Base-by-base conservation (phyloP, 2,797 vertebrate genomes). In the Xenopus petersii region DNA sequence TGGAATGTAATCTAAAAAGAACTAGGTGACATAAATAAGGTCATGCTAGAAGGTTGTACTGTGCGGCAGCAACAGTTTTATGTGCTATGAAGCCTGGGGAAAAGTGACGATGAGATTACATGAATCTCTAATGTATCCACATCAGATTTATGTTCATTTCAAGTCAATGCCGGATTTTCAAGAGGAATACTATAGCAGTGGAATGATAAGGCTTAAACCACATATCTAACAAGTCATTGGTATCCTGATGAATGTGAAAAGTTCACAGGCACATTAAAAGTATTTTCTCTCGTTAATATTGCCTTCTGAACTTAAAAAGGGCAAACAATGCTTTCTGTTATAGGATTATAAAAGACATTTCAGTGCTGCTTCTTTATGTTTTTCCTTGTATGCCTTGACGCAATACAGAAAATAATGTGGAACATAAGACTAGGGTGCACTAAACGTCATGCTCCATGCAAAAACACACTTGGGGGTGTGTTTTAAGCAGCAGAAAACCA, bases 81-180 rank as follows among this genome's bases (percentile, higher is more conserved):
- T 77, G 49, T 58, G 59, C 75, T 68, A 65, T 48, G 63, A 62
- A 77, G 75, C 75, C 70, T 56, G 13, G 16, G 70, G 75, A 70
- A 77, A 68, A 77, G 70, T 64, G 70, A 73, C 73, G 70, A 77
- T 77, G 75, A 77, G 75, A 77, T 77, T 77, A 73, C 70, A 77
- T 77, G 70, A 77, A 77, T 73, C 70, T 77, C 70, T 77, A 77
- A 77, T 77, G 75, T 73, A 73, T 68, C 70, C 59, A 77, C 75
- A 68, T 77, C 48, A 77, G 75, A 77, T 77, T 77, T 77, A 77
- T 68, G 75, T 72, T 68, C 65, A 68, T 73, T 73, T 77, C 61
- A 73, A 68, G 61, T 68, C 59, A 64, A 61, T 73, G 65, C 51
- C 24, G 70, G 59, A 64, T 77, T 73, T 77, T 69, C 70, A 67